These are phyloP conservation scores for Leptinotarsa rubiginosa DNA, from an alignment of 2,888 invertebrate genomes.

Conservation along the genomic window DNA sequence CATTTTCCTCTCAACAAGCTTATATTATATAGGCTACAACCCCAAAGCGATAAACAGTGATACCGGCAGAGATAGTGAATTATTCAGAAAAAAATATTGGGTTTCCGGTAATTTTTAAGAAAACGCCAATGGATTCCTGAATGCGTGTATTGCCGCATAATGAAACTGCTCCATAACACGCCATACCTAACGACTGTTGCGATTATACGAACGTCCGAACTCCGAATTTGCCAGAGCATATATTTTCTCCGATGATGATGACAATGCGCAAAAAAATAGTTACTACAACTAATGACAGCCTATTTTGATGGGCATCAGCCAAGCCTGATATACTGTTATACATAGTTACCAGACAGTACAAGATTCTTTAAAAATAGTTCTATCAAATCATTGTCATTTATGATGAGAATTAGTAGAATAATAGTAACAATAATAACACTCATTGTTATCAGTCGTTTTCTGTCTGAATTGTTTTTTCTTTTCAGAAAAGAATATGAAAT, in stretches of 20 bases:
- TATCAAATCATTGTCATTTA: no score
- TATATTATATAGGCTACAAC: neutral
- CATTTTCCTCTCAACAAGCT: no score
- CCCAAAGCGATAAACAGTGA: neutral
- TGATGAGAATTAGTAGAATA: no score
- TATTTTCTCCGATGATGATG: neutral
- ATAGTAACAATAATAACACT: no score
- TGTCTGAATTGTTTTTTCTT: no score
- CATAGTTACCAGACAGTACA: no score
- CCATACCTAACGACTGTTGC: neutral
- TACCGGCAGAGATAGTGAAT: neutral
- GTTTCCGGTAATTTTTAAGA: neutral
- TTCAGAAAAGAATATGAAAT: no score
- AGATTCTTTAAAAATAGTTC: no score
- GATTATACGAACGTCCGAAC: neutral
- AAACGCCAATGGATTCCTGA: neutral
- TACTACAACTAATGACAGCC: no score
- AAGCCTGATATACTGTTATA: no score
- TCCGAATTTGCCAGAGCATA: neutral
- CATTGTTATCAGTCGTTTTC: no score
- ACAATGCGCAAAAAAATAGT: neutral
- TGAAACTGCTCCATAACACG: neutral
- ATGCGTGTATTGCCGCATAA: slow-evolving; percentile 3
- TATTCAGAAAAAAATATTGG: neutral
- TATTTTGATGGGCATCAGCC: no score